A percentile compares a stretch with the other conserved stretches of the same genome.
Evolutionary conservation across 2,113 vertebrate genomes (phyloP).

Genomic region (Poeciliopsis retropinna): DNA sequence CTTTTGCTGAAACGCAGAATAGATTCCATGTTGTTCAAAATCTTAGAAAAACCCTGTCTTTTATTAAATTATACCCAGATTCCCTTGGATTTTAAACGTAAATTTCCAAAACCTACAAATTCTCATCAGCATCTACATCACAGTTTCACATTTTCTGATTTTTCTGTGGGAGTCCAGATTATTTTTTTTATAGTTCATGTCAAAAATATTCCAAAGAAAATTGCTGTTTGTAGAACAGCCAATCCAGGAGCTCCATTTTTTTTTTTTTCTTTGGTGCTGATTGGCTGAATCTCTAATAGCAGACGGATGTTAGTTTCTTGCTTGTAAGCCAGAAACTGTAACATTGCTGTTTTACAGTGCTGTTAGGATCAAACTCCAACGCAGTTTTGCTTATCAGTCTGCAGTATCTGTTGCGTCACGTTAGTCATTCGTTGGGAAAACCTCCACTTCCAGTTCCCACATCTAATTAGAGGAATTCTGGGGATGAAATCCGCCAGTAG

Average conservation of each 20-base stretch:
- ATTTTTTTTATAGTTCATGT: too few relatives aligned
- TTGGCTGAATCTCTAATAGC: too few relatives aligned
- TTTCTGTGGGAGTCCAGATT: too few relatives aligned
- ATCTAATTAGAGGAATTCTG: conserved; percentile 92
- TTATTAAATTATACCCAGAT: not conserved
- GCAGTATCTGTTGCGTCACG: conserved; percentile 9
- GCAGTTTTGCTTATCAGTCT: not conserved
- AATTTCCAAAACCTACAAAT: not conserved
- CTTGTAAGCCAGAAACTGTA: too few relatives aligned
- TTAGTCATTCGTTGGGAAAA: conserved; percentile 67
- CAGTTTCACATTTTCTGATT: too few relatives aligned
- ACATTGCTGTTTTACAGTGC: too few relatives aligned
- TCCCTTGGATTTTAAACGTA: not conserved
- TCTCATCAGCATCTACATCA: not conserved
- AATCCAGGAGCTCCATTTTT: too few relatives aligned
- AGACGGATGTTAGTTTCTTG: too few relatives aligned
- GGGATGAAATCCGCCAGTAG: conserved; percentile 87
- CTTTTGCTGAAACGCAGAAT: conserved; percentile 9
- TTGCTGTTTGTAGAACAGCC: too few relatives aligned
- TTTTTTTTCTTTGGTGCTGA: too few relatives aligned
- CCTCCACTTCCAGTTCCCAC: conserved; percentile 82
- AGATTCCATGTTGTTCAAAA: not conserved
- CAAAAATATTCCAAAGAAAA: too few relatives aligned
- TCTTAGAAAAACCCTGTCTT: not conserved
- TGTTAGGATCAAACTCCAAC: too few relatives aligned